Conservation (phyloP, 1,140 invertebrate species). For the Pseudomyrmex gracilis region DNA sequence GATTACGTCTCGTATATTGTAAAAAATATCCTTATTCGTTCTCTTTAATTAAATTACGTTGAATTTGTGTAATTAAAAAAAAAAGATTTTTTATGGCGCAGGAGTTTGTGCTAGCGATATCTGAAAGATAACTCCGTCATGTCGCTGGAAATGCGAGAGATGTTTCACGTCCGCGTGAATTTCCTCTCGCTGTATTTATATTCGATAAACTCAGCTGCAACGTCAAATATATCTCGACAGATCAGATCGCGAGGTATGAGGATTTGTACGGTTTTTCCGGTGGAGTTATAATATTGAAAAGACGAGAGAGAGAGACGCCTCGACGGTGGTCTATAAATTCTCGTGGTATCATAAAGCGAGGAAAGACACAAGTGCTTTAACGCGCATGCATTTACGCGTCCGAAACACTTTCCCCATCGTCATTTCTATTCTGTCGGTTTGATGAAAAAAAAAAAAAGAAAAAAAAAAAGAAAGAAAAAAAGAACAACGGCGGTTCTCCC, state of each 20-base stretch:
- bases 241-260: slow-evolving; percentile 27
- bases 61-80: no score
- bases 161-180: not conserved
- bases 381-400: slow-evolving; percentile 15
- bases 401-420: slow-evolving; percentile 44
- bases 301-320: slow-evolving; percentile 16
- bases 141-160: not conserved
- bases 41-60: no score
- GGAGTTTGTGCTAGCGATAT: not conserved
- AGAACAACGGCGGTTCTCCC: not conserved
- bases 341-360: slow-evolving; percentile 31
- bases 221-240: slow-evolving; percentile 16
- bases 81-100: no score
- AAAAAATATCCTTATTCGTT: no score
- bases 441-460: not conserved
- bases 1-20: no score
- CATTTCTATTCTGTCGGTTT: not conserved
- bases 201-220: slow-evolving; percentile 7
- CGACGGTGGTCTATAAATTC: slow-evolving; percentile 27
- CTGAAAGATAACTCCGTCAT: not conserved
- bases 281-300: slow-evolving; percentile 35
- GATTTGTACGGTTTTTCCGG: slow-evolving; percentile 5
- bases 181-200: slow-evolving; percentile 19
- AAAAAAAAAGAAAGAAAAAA: not conserved
- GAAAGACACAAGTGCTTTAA: slow-evolving; percentile 10